These are phyloP conservation scores for Plotosus lineatus DNA, from an alignment of 2,113 vertebrate genomes.

Conservation along the genomic window DNA sequence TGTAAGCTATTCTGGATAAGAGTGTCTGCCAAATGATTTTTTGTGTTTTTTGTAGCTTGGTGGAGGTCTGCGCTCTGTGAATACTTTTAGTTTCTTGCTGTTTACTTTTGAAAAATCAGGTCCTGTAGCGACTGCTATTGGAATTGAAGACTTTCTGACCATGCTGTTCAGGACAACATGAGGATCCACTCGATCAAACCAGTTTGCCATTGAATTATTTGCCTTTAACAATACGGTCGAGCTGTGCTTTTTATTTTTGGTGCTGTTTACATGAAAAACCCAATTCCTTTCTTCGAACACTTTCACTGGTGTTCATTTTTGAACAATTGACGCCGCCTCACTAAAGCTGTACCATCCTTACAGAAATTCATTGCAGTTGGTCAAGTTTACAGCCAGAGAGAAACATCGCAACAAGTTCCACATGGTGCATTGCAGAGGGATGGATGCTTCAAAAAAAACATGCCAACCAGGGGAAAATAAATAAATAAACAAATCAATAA, in stretches of 20 bases:
- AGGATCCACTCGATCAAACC: background rate
- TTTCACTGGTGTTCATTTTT: background rate
- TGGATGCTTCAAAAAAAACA: background rate
- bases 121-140: background rate
- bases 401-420: background rate
- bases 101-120: background rate
- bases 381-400: background rate
- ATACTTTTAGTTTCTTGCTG: too few relatives aligned
- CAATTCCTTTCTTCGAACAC: background rate
- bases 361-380: background rate
- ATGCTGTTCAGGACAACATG: too few relatives aligned
- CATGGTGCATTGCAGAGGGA: conserved; percentile 42
- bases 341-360: background rate
- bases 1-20: too few relatives aligned
- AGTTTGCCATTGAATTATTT: background rate
- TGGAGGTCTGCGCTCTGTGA: too few relatives aligned
- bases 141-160: background rate
- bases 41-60: too few relatives aligned
- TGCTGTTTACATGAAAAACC: background rate
- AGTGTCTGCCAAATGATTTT: too few relatives aligned
- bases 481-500: conserved; percentile 5
- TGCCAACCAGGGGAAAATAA: background rate
- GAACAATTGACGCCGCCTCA: background rate
- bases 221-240: too few relatives aligned
- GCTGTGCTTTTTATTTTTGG: background rate